A percentile compares a stretch with the other conserved stretches of the same genome.
Evolutionary conservation across 2,113 vertebrate species (phyloP).

Genomic region (Cygnus atratus): DNA sequence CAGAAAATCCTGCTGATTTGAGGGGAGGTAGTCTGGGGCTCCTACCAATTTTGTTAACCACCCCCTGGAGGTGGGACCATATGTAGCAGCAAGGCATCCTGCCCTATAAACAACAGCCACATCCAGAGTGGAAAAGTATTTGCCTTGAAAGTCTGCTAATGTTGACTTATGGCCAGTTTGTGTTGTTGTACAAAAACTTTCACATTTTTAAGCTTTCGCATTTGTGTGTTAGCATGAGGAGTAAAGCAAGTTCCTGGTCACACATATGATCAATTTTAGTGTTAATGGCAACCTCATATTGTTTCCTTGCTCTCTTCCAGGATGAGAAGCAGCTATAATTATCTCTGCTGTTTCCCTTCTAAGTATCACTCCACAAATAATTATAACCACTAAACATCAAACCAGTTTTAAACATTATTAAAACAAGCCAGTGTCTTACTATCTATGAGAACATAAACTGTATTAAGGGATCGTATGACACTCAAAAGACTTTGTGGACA

Average conservation of each 20-base stretch:
- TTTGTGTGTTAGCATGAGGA: neutral
- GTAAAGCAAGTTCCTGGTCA: neutral
- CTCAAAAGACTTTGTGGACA: neutral
- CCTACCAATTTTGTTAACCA: neutral
- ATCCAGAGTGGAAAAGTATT: neutral
- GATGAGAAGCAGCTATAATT: neutral
- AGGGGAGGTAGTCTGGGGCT: neutral
- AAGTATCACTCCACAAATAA: neutral
- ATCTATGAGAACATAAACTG: neutral
- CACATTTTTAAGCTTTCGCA: neutral
- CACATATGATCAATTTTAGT: neutral
- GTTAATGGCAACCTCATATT: neutral
- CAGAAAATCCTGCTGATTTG: neutral
- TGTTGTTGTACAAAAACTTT: neutral
- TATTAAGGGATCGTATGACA: neutral
- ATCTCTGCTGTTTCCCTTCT: neutral
- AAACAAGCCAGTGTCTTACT: neutral
- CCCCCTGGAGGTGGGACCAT: neutral
- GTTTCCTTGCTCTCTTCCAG: neutral
- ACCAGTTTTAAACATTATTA: neutral
- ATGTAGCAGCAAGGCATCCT: neutral
- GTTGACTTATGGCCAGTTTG: neutral
- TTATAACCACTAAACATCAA: neutral
- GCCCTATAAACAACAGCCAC: neutral
- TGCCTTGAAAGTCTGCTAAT: neutral